phyloP scores from a whole-genome alignment of 2,888 invertebrate species.

The Eustalomyia histrio region DNA sequence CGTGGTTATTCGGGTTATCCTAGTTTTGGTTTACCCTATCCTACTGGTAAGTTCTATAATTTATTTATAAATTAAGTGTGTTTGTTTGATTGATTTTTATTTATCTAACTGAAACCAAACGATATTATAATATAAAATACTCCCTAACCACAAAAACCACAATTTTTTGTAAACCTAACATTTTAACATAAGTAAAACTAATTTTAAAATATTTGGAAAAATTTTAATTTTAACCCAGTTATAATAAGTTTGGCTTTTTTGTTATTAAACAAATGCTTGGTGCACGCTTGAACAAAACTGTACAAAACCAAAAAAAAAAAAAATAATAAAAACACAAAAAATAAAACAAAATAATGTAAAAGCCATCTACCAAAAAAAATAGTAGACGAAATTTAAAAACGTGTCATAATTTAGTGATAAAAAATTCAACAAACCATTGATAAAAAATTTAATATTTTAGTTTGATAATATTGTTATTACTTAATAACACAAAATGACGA shows the following conservation, averaged over 20 bases:
- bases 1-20: conserved; percentile 98
- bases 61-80: neutral
- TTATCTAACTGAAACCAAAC: neutral
- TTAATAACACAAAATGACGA: neutral
- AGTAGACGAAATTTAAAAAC: conserved; percentile 1
- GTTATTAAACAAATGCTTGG: conserved; percentile 54
- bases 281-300: conserved; percentile 51
- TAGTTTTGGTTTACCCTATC: conserved; percentile 98
- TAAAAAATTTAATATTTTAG: neutral
- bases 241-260: conserved; percentile 32
- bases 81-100: conserved; percentile 18
- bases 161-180: conserved; percentile 7
- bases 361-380: neutral
- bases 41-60: conserved; percentile 88
- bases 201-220: neutral
- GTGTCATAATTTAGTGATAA: conserved; percentile 13
- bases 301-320: conserved; percentile 2
- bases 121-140: conserved; percentile 3
- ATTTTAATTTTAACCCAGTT: conserved; percentile 24
- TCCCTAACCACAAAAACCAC: conserved; percentile 12
- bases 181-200: neutral
- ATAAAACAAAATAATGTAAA: conserved; percentile 3
- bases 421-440: conserved; percentile 6
- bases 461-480: neutral
- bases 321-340: conserved; percentile 1